Evolutionary conservation across 2,888 invertebrate genomes (phyloP), one percentile per base, ranked within the genome.

Genomic region (Lithophane socia): DNA sequence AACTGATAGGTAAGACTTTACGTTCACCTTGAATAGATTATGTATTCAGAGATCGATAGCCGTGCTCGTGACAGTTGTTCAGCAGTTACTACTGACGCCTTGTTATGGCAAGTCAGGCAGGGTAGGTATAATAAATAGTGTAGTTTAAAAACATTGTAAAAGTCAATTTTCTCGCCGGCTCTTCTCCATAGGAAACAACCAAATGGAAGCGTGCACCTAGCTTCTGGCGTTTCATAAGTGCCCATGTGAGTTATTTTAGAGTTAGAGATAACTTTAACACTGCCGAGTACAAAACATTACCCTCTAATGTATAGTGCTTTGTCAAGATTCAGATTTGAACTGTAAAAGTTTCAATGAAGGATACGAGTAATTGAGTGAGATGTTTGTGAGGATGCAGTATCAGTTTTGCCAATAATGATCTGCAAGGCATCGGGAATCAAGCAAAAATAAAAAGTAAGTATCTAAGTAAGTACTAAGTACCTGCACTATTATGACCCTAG

Each of bases 21-120:
- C 67, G 52, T 18, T 67, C 24, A 70, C 70, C 44, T 61, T 68
- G 52, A 68, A 54, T 10, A 13, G 9, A 60, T 54, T 68, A 68
- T 37, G 24, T 37, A 75, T 52, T 52, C 58, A 82, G 24, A n/a
- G 21, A 70, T 82, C 76, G 52, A 65, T 69, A 60, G 42, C 49
- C n/a, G 42, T 49, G 65, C 13, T 24, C 3, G 24, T 49, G 13
- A 7, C n/a, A 56, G 16, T 13, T 52, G 44, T 29, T 29, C 16
- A 49, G 16, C 54, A 54, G 52, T 60, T 13, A 60, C 47, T 29
- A 52, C 29, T 58, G 24, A 47, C 37, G 54, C 21, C 13, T 56
- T n/a, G 52, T 0, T 52, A 66, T 66, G 47, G 74, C 73, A 47
- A 73, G 60, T 66, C 18, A 29, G 24, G n/a, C 2, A 3, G 42